Evolutionary conservation across 1,140 invertebrate species (phyloP), one percentile per base, ranked within the genome.

Genomic region (Listronotus oregonensis): DNA sequence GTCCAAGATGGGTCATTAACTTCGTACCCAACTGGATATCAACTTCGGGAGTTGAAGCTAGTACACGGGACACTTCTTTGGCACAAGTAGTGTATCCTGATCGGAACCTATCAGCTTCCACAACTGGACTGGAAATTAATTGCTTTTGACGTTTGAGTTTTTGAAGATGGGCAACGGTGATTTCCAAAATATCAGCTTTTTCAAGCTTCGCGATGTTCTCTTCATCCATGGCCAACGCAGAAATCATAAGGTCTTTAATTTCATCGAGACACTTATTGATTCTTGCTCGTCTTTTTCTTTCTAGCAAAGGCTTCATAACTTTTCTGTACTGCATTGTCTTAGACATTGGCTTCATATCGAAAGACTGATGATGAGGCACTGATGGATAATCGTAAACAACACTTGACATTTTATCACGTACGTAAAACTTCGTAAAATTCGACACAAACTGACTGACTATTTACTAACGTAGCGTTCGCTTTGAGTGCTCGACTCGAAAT

Each of bases 171-270:
- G 91, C 87, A 10, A 98, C 95, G 0, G 96, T 96, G 79, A 97
- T 82, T 78, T 98, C 96, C 67, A 98, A 85, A 75, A 98, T 96
- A 80, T 98, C 96, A 31, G 96, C 95, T 79, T 98, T 98, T 80
- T 98, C 96, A 76, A 98, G 80, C 75, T 97, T 96, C 46, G 92
- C 89, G 49, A 94, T 91, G 79, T 91, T 92, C 77, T 94, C 92
- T 51, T 92, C 92, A 76, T 94, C 92, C 47, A 89, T 86, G 61
- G 92, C 90, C 4, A 94, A 80, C 43, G 93, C 90, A 67, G 90
- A 89, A 63, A 95, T 89, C 86, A 97, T 94, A 72, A 97, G 81
- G 77, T 93, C 90, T 80, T 97, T 97, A 42, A 98, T 84, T 76
- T 96, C 92, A 78, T 95, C 91, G 73, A 98, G 83, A 79, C 94